Base-by-base conservation (phyloP, 2,113 vertebrate genomes). In the Cephalopterus ornatus region DNA sequence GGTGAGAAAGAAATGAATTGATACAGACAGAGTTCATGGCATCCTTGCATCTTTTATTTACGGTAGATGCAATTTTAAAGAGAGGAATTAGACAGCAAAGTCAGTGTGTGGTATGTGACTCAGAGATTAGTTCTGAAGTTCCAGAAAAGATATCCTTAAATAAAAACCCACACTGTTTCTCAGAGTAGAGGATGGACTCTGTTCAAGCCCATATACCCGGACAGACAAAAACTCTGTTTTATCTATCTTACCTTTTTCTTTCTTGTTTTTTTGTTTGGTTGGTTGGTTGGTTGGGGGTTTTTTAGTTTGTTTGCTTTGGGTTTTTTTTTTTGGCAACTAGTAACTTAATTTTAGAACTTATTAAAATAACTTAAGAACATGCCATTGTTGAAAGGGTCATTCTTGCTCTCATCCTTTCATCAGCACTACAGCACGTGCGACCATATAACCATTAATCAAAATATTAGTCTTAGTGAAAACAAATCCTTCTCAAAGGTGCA, bases 1-100 rank as follows among this genome's bases (percentile, higher is more conserved):
- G 65, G 77, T 82, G 56, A 94, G 89, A 93, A 91, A 95, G 73
- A 93, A 94, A 93, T 62, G 0, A 89, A 78, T 87, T 81, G 80
- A 89, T 84, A 89, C 47, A 89, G 68, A 86, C 9, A 50, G 75
- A 92, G 79, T 76, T 90, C 75, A 85, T 32, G 49, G 83, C 49
- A 86, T 56, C 49, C 11, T 91, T 3, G 14, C 35, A 85, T 85
- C 88, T 85, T 92, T 79, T 68, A 76, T 68, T 85, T 83, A 80
- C 0, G 0, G 37, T 8, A 76, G 96, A 92, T 83, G 86, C 83
- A 79, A 92, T 88, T 92, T 59, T 88, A 88, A 88, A 85, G 49
- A 72, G 52, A 59, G 33, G 47, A 81, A 66, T 78, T 74, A 74
- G 52, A 92, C 8, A 68, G 68, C 30, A 74, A 73, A 73, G 32